Percentiles rank a stretch among this genome's conserved stretches.
These are phyloP conservation scores for Solenopsis fugax DNA, from an alignment of 1,140 invertebrate species.

Conservation along the genomic window DNA sequence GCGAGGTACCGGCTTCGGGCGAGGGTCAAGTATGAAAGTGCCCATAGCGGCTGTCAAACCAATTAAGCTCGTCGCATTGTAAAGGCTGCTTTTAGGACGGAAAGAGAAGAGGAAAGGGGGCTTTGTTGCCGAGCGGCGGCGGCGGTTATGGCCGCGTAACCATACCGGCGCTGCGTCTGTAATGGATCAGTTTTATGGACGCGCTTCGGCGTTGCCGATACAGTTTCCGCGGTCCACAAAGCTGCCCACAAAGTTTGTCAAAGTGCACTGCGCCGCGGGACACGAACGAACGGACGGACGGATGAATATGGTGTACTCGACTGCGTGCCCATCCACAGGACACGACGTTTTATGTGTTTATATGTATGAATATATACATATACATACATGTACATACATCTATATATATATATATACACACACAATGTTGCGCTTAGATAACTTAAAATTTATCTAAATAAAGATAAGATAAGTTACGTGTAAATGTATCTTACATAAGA, in stretches of 20 bases:
- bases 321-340: constrained; percentile 25
- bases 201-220: constrained; percentile 44
- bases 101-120: not conserved
- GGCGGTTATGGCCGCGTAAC: constrained; percentile 62
- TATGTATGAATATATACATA: not conserved
- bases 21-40: constrained; percentile 61
- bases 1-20: not conserved
- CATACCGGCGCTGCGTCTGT: constrained; percentile 60
- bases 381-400: not conserved
- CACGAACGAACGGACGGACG: not conserved
- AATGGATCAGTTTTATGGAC: constrained; percentile 73
- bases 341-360: constrained; percentile 24
- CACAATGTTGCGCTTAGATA: no score
- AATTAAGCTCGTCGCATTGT: constrained; percentile 74
- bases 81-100: constrained; percentile 68
- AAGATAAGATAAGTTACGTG: no score
- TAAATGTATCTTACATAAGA: no score
- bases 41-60: constrained; percentile 70
- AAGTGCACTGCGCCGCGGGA: constrained; percentile 51
- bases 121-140: constrained; percentile 64
- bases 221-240: constrained; percentile 46
- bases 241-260: constrained; percentile 63
- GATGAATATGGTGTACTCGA: not conserved
- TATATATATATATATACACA: no score
- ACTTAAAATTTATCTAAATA: no score